Percentiles rank a stretch among this genome's conserved stretches.
phyloP scores from a whole-genome alignment of 2,888 invertebrate genomes.

The Drosophila ochracea region DNA sequence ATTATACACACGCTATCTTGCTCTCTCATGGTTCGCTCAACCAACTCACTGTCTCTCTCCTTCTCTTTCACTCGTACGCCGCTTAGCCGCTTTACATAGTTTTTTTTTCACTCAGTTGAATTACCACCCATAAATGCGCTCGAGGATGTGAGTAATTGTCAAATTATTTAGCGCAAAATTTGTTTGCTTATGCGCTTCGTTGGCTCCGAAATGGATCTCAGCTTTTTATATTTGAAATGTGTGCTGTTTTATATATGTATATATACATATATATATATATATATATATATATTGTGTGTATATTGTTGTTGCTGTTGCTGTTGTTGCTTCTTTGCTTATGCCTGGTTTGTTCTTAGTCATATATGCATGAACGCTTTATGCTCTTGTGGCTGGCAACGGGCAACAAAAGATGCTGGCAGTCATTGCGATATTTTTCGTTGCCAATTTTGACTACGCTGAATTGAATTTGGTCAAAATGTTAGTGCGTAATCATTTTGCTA shows the following conservation, averaged over 20 bases:
- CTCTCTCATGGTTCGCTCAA: slow-evolving; percentile 1
- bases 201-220: slow-evolving; percentile 81
- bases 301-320: neutral
- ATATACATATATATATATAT: neutral
- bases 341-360: slow-evolving; percentile 81
- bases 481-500: slow-evolving; percentile 55
- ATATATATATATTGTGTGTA: neutral
- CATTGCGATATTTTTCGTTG: slow-evolving; percentile 18
- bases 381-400: slow-evolving; percentile 45
- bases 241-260: neutral
- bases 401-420: slow-evolving; percentile 7
- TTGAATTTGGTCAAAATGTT: slow-evolving; percentile 50
- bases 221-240: slow-evolving; percentile 55
- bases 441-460: slow-evolving; percentile 55
- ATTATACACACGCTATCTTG: slow-evolving; percentile 19
- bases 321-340: slow-evolving; percentile 53
- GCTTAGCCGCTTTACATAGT: slow-evolving; percentile 53
- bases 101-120: slow-evolving; percentile 53
- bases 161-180: slow-evolving; percentile 85
- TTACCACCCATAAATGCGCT: slow-evolving; percentile 53
- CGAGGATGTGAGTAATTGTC: slow-evolving; percentile 84
- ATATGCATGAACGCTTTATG: slow-evolving; percentile 80
- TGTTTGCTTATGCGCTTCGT: slow-evolving; percentile 84
- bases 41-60: slow-evolving; percentile 11
- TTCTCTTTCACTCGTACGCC: neutral